Evolutionary conservation across 2,113 vertebrate species (phyloP), one percentile per base, ranked within the genome.

Genomic region (Psophia crepitans): DNA sequence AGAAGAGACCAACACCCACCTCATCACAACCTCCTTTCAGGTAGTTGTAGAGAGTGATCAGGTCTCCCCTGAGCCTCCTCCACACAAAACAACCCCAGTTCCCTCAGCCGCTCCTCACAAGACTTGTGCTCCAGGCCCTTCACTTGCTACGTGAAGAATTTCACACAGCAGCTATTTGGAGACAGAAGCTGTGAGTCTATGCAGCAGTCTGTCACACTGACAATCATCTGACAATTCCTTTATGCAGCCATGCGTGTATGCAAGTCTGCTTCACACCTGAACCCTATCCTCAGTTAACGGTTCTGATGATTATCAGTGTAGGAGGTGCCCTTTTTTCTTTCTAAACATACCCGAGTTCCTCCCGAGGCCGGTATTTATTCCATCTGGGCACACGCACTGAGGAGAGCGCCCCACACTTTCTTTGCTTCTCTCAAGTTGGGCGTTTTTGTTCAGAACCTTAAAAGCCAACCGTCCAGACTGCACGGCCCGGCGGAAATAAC

Each of bases 171-270:
- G n/a, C 33, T 44, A 2, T 24, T 7, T 32, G 32, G 32, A 61
- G 39, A 35, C n/a, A 15, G 22, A 54, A 19, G 23, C 39, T 10
- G 21, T 5, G 15, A 20, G 23, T 8, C 12, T 39, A 18, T n/a
- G n/a, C 53, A 41, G n/a, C 14, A 19, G 21, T 4, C 53, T n/a
- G 33, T 60, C 49, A 35, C 28, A 28, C 5, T 30, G 74, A 5
- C 5, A 14, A 0, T 17, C 33, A 35, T n/a, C 22, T 33, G 35
- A 22, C 3, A 3, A 22, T 46, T 87, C 24, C 51, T 51, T n/a
- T 11, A 14, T 28, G 19, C 35, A 61, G 41, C 39, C 35, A 12
- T 0, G 0, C 12, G 23, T 15, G 22, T 10, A 5, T 6, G 10
- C 39, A 22, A 27, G 23, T 22, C 30, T 24, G 9, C 33, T 28